Percentiles rank a stretch among this genome's conserved stretches.
Evolutionary conservation across 2,888 invertebrate species (phyloP).

Genomic region (Graphium colonna): DNA sequence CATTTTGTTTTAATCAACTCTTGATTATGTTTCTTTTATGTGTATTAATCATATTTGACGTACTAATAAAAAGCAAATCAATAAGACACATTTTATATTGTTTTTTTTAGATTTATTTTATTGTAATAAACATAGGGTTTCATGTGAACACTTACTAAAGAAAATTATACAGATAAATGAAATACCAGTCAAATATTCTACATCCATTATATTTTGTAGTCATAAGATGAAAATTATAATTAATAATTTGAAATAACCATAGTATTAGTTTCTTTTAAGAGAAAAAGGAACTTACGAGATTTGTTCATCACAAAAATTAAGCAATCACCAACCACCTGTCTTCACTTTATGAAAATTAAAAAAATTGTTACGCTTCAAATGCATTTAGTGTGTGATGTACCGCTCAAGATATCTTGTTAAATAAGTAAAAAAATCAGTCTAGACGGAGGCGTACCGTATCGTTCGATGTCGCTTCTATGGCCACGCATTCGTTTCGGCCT

Average conservation of each 20-base stretch:
- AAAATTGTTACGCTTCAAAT: constrained; percentile 34
- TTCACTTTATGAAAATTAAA: constrained; percentile 28
- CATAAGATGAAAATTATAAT: constrained; percentile 71
- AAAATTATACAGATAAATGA: constrained; percentile 41
- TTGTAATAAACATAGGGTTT: constrained; percentile 15
- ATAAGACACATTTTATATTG: not conserved
- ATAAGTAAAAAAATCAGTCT: constrained; percentile 65
- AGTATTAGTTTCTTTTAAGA: constrained; percentile 43
- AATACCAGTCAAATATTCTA: constrained; percentile 65
- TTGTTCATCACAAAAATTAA: constrained; percentile 42
- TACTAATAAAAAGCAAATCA: not conserved
- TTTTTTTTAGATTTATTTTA: constrained; percentile 17
- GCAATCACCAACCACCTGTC: constrained; percentile 34
- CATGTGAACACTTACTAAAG: constrained; percentile 5
- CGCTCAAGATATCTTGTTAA: constrained; percentile 16
- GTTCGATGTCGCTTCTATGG: constrained; percentile 41
- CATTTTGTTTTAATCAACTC: too few species aligned
- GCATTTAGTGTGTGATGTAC: constrained; percentile 11
- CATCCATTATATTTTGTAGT: constrained; percentile 77
- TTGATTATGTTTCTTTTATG: too few species aligned
- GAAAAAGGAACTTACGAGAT: constrained; percentile 39
- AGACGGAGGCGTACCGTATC: constrained; percentile 45
- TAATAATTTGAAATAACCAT: constrained; percentile 45
- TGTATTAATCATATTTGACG: too few species aligned
- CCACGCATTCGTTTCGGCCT: constrained; percentile 39